Base-by-base conservation (phyloP, 2,888 invertebrate genomes). In the Hesperia comma region DNA sequence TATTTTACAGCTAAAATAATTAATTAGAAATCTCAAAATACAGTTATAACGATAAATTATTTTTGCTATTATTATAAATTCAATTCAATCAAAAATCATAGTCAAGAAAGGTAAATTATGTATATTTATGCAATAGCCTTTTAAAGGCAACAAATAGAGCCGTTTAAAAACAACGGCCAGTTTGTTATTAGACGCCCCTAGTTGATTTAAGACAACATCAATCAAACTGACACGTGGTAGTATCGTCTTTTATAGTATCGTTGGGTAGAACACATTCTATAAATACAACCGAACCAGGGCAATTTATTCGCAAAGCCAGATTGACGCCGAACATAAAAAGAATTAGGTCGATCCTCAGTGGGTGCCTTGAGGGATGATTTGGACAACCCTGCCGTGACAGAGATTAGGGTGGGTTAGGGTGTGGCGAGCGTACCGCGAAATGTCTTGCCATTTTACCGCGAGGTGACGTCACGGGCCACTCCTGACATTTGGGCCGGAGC, bases 401-500 rank as follows among this genome's bases (percentile, higher is more conserved):
- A 88, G 88, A 88, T 88, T 90, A 88, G 88, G 88, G 90, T 85
- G 85, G 85, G 84, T 81, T 79, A 81, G 87, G 90, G 92, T 79
- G 90, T 80, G 91, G 86, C 83, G 79, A 78, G 75, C 78, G 80
- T 79, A 81, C 83, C 81, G 82, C 84, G 81, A 91, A 92, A 92
- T 92, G 92, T 87, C 92, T 88, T 82, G 90, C 87, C 90, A 90
- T 91, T 90, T 91, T 77, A 79, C 79, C 78, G 79, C 77, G 75
- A 71, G 75, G 77, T 92, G 90, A 91, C 90, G 90, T 91, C 90
- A 92, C 82, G 76, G 78, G 85, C 90, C 92, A 80, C 92, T 86
- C 92, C 92, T 92, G 92, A 82, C 92, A 90, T 92, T 92, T 90
- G 77, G 82, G 79, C 82, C 82, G 81, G 81, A 86, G 88, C 86